These are phyloP conservation scores for Mustela lutreola DNA, from an alignment of 2,113 vertebrate species.

Conservation along the genomic window DNA sequence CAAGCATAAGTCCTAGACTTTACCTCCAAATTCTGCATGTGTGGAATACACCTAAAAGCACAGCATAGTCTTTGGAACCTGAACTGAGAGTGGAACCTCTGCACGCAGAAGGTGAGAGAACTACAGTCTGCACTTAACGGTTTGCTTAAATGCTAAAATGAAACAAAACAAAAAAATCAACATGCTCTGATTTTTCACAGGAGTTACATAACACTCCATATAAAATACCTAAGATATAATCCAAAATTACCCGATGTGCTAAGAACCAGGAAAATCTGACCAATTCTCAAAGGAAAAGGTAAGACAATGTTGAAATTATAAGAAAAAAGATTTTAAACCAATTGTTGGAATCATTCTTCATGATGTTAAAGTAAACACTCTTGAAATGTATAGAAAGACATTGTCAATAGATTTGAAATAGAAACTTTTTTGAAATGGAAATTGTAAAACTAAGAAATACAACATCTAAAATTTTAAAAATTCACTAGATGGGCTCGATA, in stretches of 20 bases:
- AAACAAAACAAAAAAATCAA: neutral
- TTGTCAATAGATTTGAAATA: neutral
- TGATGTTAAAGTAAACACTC: neutral
- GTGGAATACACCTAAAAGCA: neutral
- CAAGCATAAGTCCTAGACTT: neutral
- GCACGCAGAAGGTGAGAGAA: neutral
- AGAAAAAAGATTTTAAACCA: neutral
- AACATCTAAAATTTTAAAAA: neutral
- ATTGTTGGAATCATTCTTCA: neutral
- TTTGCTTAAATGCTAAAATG: neutral
- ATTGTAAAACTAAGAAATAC: slow-evolving; percentile 27
- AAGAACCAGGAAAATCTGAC: slow-evolving; percentile 15
- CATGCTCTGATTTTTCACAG: neutral
- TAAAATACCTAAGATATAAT: slow-evolving; percentile 1
- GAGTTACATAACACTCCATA: neutral
- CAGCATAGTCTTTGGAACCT: neutral
- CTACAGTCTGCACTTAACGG: neutral
- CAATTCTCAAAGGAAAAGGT: neutral
- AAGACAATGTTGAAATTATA: neutral
- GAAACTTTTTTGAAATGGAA: neutral
- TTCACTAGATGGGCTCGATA: neutral
- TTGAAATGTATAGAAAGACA: slow-evolving; percentile 7
- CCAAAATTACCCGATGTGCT: neutral
- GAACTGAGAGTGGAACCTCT: neutral
- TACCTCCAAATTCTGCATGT: neutral